Conservation (phyloP, 2,888 invertebrate genomes). For the Trissolcus brochymenae region DNA sequence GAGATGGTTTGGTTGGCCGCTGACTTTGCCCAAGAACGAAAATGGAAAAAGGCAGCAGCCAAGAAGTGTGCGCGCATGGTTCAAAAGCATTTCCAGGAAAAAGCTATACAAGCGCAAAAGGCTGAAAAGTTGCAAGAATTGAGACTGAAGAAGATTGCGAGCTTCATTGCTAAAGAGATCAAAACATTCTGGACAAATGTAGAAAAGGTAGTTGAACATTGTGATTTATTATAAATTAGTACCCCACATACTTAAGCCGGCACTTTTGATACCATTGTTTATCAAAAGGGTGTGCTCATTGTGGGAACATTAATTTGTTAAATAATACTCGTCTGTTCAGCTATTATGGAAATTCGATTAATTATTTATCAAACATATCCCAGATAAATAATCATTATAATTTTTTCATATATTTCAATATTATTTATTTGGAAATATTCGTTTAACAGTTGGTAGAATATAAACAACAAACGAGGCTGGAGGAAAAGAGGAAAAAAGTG, state of each 20-base stretch:
- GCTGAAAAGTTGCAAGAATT: constrained; percentile 95
- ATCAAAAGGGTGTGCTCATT: constrained; percentile 74
- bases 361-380: constrained; percentile 24
- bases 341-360: not conserved
- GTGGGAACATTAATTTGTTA: constrained; percentile 73
- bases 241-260: constrained; percentile 76
- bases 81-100: constrained; percentile 93
- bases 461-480: constrained; percentile 93
- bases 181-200: constrained; percentile 97
- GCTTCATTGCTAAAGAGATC: constrained; percentile 94
- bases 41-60: constrained; percentile 97
- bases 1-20: constrained; percentile 99
- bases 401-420: too few species aligned
- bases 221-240: constrained; percentile 21
- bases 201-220: constrained; percentile 83
- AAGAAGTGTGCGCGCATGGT: constrained; percentile 95
- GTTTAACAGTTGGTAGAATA: constrained; percentile 87
- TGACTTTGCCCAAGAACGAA: constrained; percentile 97
- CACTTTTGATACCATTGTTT: constrained; percentile 66
- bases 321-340: constrained; percentile 48
- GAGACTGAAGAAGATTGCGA: constrained; percentile 90
- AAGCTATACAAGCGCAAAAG: constrained; percentile 90
- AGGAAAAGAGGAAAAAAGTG: constrained; percentile 95
- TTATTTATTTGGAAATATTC: too few species aligned
- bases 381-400: too few species aligned